A percentile compares a stretch with the other conserved stretches of the same genome.
Conservation (phyloP, 1,140 invertebrate genomes). For the Megalonaias nervosa region DNA sequence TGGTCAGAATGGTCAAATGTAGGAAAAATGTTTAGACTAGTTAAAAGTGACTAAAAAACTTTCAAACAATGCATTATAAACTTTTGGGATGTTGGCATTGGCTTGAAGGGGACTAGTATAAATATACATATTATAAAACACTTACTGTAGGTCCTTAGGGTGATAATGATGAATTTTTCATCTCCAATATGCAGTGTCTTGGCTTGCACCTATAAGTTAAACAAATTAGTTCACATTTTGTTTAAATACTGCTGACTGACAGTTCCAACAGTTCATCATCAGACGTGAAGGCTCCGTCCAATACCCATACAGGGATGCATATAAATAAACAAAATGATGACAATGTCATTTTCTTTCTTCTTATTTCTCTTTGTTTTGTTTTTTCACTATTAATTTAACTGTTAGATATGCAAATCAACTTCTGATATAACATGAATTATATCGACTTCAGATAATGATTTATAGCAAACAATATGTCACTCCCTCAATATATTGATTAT, state of each 20-base stretch:
- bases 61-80: no score
- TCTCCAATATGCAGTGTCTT: constrained; percentile 39
- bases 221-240: not conserved
- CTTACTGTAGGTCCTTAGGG: constrained; percentile 48
- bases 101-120: not conserved
- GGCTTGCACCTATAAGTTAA: constrained; percentile 42
- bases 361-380: no score
- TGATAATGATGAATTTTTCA: constrained; percentile 5
- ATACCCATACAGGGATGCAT: not conserved
- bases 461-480: no score
- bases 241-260: not conserved
- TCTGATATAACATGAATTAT: no score
- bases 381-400: not conserved
- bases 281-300: not conserved
- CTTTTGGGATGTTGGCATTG: no score
- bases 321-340: not conserved
- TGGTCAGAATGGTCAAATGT: no score
- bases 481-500: no score
- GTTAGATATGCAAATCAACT: not conserved
- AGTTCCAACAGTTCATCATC: not conserved
- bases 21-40: no score
- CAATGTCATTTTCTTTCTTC: not conserved
- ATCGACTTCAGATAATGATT: no score
- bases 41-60: no score
- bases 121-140: not conserved